Evolutionary conservation across 2,888 invertebrate species (phyloP).

Genomic region (Thymelicus acteon): DNA sequence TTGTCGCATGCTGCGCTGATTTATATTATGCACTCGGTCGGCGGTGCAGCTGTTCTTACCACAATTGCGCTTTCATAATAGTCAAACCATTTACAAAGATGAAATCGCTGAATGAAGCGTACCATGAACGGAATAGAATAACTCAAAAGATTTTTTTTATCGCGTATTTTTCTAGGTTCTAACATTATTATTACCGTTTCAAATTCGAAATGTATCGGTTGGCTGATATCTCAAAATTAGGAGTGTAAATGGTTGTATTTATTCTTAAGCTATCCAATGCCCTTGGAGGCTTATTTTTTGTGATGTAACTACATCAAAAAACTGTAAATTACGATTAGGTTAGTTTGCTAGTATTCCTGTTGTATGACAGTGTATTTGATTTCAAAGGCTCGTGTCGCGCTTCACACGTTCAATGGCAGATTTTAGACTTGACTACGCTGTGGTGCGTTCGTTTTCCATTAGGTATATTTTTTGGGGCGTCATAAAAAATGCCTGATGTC

Average conservation of each 20-base stretch:
- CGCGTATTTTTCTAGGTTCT: background rate
- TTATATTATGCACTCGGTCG: constrained; percentile 27
- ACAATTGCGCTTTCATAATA: constrained; percentile 37
- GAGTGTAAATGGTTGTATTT: no score
- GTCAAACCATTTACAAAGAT: constrained; percentile 29
- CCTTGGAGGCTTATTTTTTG: no score
- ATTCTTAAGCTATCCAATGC: no score
- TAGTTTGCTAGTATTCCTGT: no score
- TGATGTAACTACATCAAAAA: no score
- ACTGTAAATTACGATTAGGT: no score
- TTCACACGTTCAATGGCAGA: constrained; percentile 50
- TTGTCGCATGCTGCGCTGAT: constrained; percentile 22
- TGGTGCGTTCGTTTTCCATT: constrained; percentile 39
- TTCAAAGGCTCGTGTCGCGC: constrained; percentile 55
- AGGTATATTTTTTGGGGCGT: constrained; percentile 20
- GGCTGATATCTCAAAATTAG: background rate
- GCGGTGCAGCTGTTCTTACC: constrained; percentile 27
- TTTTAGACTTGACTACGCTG: constrained; percentile 45
- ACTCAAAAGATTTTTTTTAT: constrained; percentile 3
- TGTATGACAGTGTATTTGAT: constrained; percentile 14
- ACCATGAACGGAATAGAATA: constrained; percentile 12
- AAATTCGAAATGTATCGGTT: background rate
- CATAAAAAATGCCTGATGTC: constrained; percentile 31
- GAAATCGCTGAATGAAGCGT: constrained; percentile 28
- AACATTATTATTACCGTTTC: background rate